These are phyloP conservation scores for Neelides sp. DNA, from an alignment of 1,140 invertebrate species.

Conservation along the genomic window DNA sequence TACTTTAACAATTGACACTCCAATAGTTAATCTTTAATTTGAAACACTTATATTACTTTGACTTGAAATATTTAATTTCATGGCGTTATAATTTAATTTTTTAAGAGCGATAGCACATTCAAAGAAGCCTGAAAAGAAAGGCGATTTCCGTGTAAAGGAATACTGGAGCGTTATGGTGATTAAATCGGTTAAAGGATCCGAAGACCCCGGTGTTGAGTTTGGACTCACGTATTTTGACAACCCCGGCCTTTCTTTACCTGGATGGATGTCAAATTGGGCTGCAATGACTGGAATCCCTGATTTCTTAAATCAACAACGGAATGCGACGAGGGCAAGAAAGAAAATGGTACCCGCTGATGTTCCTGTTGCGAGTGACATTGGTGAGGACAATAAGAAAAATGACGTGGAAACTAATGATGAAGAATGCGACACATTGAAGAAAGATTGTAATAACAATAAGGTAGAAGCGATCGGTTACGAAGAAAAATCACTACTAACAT, in stretches of 20 bases:
- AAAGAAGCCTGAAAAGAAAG: slow-evolving; percentile 25
- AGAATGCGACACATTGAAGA: no score
- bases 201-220: slow-evolving; percentile 63
- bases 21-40: slow-evolving; percentile 42
- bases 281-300: slow-evolving; percentile 41
- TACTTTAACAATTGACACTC: slow-evolving; percentile 43
- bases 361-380: no score
- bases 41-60: slow-evolving; percentile 39
- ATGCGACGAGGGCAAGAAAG: slow-evolving; percentile 36
- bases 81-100: slow-evolving; percentile 28
- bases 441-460: no score
- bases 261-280: slow-evolving; percentile 52
- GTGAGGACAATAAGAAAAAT: no score
- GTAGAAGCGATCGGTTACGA: no score
- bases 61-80: no score
- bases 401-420: no score
- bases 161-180: slow-evolving; percentile 82
- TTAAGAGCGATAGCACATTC: slow-evolving; percentile 26
- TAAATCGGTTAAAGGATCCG: slow-evolving; percentile 48
- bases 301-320: slow-evolving; percentile 39
- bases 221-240: slow-evolving; percentile 76
- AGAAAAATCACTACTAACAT: no score
- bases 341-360: no score
- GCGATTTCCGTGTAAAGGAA: slow-evolving; percentile 48
- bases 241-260: slow-evolving; percentile 58